Percentiles rank a stretch among this genome's conserved stretches.
phyloP scores from a whole-genome alignment of 1,140 invertebrate species.

The Eumaeus atala region DNA sequence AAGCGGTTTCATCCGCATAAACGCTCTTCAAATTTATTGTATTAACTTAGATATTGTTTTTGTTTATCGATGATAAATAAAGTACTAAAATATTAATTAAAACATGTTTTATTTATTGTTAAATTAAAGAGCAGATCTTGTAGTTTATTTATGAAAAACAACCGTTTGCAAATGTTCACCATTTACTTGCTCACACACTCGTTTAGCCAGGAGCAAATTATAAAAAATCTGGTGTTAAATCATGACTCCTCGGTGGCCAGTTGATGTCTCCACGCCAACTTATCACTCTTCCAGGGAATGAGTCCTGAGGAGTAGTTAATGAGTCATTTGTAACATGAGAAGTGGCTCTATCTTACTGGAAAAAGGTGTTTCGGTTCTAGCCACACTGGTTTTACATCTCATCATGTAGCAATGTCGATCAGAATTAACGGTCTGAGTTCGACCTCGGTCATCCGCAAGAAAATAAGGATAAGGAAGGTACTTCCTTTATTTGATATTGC shows the following conservation, averaged over 20 bases:
- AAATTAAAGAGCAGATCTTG: slow-evolving; percentile 16
- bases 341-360: slow-evolving; percentile 18
- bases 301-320: background rate
- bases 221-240: slow-evolving; percentile 21
- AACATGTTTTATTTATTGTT: slow-evolving; percentile 11
- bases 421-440: slow-evolving; percentile 14
- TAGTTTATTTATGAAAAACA: slow-evolving; percentile 17
- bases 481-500: slow-evolving; percentile 20
- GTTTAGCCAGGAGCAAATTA: slow-evolving; percentile 13
- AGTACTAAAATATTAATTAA: slow-evolving; percentile 11
- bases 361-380: slow-evolving; percentile 19
- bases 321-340: slow-evolving; percentile 18
- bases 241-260: slow-evolving; percentile 18
- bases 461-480: slow-evolving; percentile 20
- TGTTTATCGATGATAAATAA: too few relatives aligned
- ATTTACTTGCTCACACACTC: slow-evolving; percentile 17
- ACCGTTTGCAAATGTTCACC: slow-evolving; percentile 17
- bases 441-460: slow-evolving; percentile 21
- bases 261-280: slow-evolving; percentile 15
- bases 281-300: slow-evolving; percentile 16
- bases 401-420: slow-evolving; percentile 19
- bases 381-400: slow-evolving; percentile 17
- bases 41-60: too few relatives aligned
- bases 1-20: too few relatives aligned
- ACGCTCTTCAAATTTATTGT: too few relatives aligned